Evolutionary conservation across 1,140 invertebrate species (phyloP), one percentile per base, ranked within the genome.

Genomic region (Wasmannia auropunctata): DNA sequence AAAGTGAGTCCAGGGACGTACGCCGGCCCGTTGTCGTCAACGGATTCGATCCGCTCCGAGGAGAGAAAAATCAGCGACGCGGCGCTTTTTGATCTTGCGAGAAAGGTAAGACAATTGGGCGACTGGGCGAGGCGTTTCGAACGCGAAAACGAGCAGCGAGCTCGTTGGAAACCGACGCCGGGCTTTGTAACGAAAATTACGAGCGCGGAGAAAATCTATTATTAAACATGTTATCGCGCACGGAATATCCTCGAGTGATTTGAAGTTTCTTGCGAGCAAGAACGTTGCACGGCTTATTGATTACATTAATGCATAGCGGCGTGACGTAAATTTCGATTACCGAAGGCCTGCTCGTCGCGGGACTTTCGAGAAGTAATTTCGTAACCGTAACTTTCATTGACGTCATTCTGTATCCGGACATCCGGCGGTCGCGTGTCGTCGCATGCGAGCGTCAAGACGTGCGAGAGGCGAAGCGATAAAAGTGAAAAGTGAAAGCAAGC

Each of bases 1-100:
- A 94, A 94, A 94, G 93, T 94, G 92, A 93, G 88, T 87, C 37
- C 89, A 87, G 79, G 79, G 88, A 51, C 87, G 88, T 85, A 74
- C 22, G 34, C 77, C 31, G 25, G 7, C 8, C 10, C 19, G 69
- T 85, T 60, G 40, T 34, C 58, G 58, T n/a, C n/a, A 56, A 43
- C 58, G 34, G 28, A 81, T 58, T 62, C 46, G 49, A 58, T 34
- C 56, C 40, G 43, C 46, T 58, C n/a, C 11, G 74, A 46, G 22
- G 16, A 19, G 54, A 62, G 19, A 22, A 81, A 28, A 43, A 28
- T n/a, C n/a, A 37, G 34, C 54, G 8, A 40, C 2, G 31, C n/a
- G 28, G 22, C 37, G 40, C 11, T 7, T 22, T 19, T 67, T 14
- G 19, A 63, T 37, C 22, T 34, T 22, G 31, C 6, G 28, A 49